A percentile compares a stretch with the other conserved stretches of the same genome.
Evolutionary conservation across 2,888 invertebrate species (phyloP).

Genomic region (Liopterus haemorrhoidalis): DNA sequence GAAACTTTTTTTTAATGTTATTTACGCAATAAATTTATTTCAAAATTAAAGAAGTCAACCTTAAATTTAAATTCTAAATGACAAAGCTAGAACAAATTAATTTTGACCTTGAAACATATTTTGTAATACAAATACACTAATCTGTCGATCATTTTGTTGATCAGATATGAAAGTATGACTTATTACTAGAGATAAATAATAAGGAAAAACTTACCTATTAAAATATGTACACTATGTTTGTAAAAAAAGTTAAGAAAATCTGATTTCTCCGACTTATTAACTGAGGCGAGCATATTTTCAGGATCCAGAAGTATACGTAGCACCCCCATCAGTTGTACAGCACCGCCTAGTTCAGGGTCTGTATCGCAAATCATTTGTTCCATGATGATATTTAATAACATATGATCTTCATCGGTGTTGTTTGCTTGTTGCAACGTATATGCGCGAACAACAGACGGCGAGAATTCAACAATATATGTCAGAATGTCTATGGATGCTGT

Average conservation of each 20-base stretch:
- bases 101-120: no score
- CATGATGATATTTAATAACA: constrained; percentile 93
- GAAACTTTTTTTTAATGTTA: no score
- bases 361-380: constrained; percentile 96
- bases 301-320: constrained; percentile 90
- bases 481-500: constrained; percentile 97
- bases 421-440: constrained; percentile 91
- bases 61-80: no score
- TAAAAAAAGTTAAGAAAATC: constrained; percentile 99
- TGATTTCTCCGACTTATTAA: constrained; percentile 93
- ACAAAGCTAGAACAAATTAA: no score
- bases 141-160: no score
- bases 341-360: constrained; percentile 95
- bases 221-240: constrained; percentile 93
- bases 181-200: constrained; percentile 2
- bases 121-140: no score
- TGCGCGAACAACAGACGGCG: constrained; percentile 94
- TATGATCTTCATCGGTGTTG: constrained; percentile 89
- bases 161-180: constrained; percentile 23
- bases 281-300: constrained; percentile 92
- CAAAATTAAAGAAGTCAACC: no score
- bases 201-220: constrained; percentile 64
- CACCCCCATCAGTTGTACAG: constrained; percentile 94
- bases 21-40: no score
- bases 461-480: constrained; percentile 96